A percentile compares a stretch with the other conserved stretches of the same genome.
These are phyloP conservation scores for Tachysurus vachellii DNA, from an alignment of 2,113 vertebrate species.

Conservation along the genomic window DNA sequence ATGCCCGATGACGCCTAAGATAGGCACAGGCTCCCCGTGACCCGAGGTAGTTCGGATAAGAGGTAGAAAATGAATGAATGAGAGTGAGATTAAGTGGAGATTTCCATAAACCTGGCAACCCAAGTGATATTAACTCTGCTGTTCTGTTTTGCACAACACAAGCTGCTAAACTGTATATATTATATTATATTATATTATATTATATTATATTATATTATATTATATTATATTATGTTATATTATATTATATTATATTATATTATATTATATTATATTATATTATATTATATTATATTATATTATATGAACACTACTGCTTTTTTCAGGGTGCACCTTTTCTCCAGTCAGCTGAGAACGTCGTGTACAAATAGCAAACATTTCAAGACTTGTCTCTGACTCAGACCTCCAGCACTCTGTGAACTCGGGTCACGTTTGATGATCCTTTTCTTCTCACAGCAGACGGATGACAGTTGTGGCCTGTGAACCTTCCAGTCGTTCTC, in stretches of 20 bases:
- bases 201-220: not conserved
- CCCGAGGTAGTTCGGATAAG: too few relatives aligned
- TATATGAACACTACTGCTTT: not conserved
- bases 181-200: too few relatives aligned
- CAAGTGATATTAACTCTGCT: not conserved
- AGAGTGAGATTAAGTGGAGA: too few relatives aligned
- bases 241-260: too few relatives aligned
- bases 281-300: not conserved
- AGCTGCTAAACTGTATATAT: too few relatives aligned
- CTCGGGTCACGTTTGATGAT: not conserved
- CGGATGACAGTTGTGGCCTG: not conserved
- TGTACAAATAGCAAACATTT: not conserved
- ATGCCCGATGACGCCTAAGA: too few relatives aligned
- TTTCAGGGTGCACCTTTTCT: not conserved
- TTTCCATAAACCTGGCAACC: not conserved
- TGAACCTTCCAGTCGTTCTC: not conserved
- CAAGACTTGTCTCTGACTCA: constrained; percentile 1
- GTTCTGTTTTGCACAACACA: too few relatives aligned
- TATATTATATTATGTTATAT: not conserved
- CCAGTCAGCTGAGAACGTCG: not conserved
- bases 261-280: not conserved
- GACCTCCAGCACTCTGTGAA: not conserved
- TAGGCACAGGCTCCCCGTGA: too few relatives aligned
- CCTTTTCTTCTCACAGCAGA: not conserved
- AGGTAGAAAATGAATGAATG: too few relatives aligned